Conservation (phyloP, 2,113 vertebrate species). For the Brachyhypopomus gauderio region DNA sequence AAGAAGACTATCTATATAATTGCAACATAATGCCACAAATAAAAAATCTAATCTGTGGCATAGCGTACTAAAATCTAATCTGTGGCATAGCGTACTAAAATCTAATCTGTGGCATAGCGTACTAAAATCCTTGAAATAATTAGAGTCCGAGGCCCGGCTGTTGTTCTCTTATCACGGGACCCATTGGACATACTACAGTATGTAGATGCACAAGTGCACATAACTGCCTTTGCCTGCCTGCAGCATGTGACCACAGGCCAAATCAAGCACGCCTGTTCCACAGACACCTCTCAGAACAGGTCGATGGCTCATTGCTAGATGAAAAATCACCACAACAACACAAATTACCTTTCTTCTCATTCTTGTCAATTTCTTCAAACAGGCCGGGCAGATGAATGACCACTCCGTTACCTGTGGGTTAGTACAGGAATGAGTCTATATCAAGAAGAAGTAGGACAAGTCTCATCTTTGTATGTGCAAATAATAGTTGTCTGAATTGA, state of each 20-base stretch:
- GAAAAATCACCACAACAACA: not conserved
- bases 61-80: not conserved
- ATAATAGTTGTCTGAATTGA: too few relatives aligned
- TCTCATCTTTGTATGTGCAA: not conserved
- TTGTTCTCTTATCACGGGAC: not conserved
- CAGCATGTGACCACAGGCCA: not conserved
- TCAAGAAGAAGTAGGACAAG: not conserved
- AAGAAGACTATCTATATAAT: slow-evolving; percentile 10
- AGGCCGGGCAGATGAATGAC: slow-evolving; percentile 96
- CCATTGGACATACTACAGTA: not conserved
- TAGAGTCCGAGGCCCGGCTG: not conserved
- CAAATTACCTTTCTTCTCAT: slow-evolving; percentile 92
- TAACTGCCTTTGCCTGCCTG: not conserved
- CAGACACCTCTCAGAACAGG: slow-evolving; percentile 11
- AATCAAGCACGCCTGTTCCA: not conserved
- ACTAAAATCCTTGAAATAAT: not conserved
- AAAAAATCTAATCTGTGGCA: not conserved
- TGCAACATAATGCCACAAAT: not conserved
- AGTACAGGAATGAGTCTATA: slow-evolving; percentile 32
- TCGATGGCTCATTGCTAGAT: not conserved
- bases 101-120: not conserved
- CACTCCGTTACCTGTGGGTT: slow-evolving; percentile 88
- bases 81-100: not conserved
- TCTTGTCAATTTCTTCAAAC: slow-evolving; percentile 98
- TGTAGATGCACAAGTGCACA: not conserved